Conservation (phyloP, 2,888 invertebrate genomes). For the Agrochola macilenta region DNA sequence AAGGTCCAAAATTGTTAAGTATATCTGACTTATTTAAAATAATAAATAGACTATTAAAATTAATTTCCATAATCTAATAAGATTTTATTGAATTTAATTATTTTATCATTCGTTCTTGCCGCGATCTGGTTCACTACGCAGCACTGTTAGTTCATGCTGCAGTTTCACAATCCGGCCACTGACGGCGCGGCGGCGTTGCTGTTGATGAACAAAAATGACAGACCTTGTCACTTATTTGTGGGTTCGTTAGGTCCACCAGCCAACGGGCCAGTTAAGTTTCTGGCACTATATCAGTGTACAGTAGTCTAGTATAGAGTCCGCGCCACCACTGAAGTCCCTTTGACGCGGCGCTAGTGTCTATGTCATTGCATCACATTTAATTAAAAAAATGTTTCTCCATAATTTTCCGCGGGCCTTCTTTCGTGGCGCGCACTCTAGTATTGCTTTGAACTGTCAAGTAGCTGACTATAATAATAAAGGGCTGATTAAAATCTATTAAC, state of each 20-base stretch:
- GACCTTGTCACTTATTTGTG: too few species aligned
- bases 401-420: too few species aligned
- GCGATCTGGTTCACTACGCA: not conserved
- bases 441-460: conserved; percentile 9
- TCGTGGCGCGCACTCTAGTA: not conserved
- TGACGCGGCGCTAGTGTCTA: too few species aligned
- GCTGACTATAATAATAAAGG: not conserved
- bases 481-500: not conserved
- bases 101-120: not conserved
- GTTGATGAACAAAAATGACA: not conserved
- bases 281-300: not conserved
- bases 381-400: too few species aligned
- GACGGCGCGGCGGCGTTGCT: not conserved
- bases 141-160: not conserved
- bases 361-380: too few species aligned
- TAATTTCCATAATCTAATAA: not conserved
- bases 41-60: not conserved
- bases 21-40: not conserved
- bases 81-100: not conserved
- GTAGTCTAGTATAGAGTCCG: not conserved
- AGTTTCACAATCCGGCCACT: not conserved
- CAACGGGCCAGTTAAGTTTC: not conserved
- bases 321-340: too few species aligned
- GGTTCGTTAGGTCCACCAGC: not conserved
- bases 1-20: not conserved